Evolutionary conservation across 2,113 vertebrate species (phyloP), one percentile per base, ranked within the genome.

Genomic region (Thomomys bottae): DNA sequence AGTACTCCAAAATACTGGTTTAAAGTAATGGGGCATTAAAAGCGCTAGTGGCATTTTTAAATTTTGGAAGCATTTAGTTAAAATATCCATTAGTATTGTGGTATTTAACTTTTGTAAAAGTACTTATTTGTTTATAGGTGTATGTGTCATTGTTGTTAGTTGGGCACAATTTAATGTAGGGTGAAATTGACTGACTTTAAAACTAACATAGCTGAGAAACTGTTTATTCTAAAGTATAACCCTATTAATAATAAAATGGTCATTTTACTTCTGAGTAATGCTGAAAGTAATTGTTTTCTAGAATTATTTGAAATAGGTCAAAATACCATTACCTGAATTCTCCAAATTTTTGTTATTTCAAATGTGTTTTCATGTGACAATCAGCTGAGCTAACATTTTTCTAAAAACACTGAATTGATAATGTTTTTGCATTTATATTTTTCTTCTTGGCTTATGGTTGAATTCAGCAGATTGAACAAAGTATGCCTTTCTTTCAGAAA

Each of bases 161-260:
- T 93, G 54, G 67, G 5, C 30, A 73, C 83, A 38, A 68, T 66
- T 66, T 91, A 88, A 82, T 63, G 34, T 45, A 87, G 71, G 21
- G 8, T 88, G 12, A 83, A 91, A 78, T 85, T 70, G 42, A 86
- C 92, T 61, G 76, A 91, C 92, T 82, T 87, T 61, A 82, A 93
- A 91, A 34, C 59, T 42, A 70, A 49, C 45, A 84, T 85, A 91
- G n/a, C 32, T 63, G 63, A 63, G n/a, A 93, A 84, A 34, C 59
- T 49, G 40, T n/a, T 67, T 57, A 70, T 2, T 90, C 17, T 79
- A 90, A 8, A 84, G 3, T 18, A n/a, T 82, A 81, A 23, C 3
- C 57, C 28, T 81, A n/a, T n/a, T n/a, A 75, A 70, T 28, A 23
- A 84, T 85, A 93, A 81, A 80, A 38, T 88, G 64, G 3, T 80